phyloP scores from a whole-genome alignment of 2,113 vertebrate genomes.

The Thermophis baileyi region DNA sequence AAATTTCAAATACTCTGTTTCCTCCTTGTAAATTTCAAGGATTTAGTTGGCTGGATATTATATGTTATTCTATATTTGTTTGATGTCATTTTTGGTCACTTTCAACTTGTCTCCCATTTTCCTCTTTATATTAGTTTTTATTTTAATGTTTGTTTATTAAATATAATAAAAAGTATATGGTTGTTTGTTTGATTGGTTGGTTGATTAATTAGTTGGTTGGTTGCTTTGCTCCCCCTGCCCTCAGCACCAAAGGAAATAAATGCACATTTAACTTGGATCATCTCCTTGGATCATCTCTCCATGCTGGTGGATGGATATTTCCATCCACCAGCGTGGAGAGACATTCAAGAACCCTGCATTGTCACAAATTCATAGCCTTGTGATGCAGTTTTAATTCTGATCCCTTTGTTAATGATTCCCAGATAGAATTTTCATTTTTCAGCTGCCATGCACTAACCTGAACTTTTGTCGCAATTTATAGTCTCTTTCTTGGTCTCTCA shows the following conservation, averaged over 20 bases:
- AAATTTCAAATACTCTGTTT: background rate
- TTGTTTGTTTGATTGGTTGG: fast-evolving
- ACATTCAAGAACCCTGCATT: background rate
- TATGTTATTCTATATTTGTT: background rate
- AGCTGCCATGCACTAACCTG: background rate
- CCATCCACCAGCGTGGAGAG: background rate
- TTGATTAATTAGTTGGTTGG: background rate
- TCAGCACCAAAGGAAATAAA: background rate
- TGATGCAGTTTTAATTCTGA: background rate
- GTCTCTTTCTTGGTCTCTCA: background rate
- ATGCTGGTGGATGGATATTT: too few species aligned
- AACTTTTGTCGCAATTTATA: background rate
- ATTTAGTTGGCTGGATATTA: background rate
- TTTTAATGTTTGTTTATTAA: background rate
- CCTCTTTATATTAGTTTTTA: background rate
- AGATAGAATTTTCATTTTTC: background rate
- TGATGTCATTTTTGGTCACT: background rate
- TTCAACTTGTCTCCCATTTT: background rate
- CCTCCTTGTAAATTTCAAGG: background rate
- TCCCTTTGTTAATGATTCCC: background rate
- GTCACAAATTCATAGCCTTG: background rate
- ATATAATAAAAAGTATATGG: background rate
- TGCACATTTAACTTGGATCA: background rate
- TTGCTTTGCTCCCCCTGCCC: background rate
- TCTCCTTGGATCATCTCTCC: background rate